These are phyloP conservation scores for Hedychridium roseum DNA, from an alignment of 2,888 invertebrate genomes.

Conservation along the genomic window DNA sequence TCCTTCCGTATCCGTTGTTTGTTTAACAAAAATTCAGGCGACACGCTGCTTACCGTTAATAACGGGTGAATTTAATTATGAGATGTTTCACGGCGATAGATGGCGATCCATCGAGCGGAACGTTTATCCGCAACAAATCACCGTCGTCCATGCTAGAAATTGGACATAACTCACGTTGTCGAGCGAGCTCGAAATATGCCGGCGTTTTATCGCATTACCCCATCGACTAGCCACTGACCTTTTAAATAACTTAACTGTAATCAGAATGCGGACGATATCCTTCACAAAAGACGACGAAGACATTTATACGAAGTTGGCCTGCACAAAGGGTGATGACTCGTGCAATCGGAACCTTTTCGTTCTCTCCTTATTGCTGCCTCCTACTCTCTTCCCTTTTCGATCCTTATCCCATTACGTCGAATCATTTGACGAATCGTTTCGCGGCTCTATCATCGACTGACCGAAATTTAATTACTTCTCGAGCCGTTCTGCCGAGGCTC, in stretches of 20 bases:
- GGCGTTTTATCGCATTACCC: slow-evolving; percentile 12
- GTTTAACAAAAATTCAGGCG: no score
- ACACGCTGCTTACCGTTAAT: slow-evolving; percentile 21
- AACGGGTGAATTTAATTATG: slow-evolving; percentile 24
- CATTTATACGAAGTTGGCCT: slow-evolving; percentile 12
- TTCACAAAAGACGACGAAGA: slow-evolving; percentile 5
- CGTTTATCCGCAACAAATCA: slow-evolving; percentile 10
- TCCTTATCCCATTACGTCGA: no score
- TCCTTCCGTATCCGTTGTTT: no score
- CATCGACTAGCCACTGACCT: slow-evolving; percentile 19
- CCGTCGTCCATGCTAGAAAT: slow-evolving; percentile 10
- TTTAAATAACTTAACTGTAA: slow-evolving; percentile 26
- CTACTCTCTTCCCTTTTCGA: slow-evolving; percentile 11
- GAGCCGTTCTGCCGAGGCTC: slow-evolving; percentile 7
- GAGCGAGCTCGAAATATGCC: slow-evolving; percentile 9
- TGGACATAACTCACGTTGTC: slow-evolving; percentile 19
- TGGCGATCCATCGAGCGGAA: slow-evolving; percentile 2
- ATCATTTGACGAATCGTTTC: no score
- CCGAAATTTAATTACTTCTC: slow-evolving; percentile 23
- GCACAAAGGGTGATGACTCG: slow-evolving; percentile 27
- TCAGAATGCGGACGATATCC: slow-evolving; percentile 14
- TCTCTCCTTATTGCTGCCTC: slow-evolving; percentile 9
- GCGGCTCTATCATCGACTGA: slow-evolving; percentile 8
- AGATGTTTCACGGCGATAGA: slow-evolving; percentile 14
- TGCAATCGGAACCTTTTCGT: slow-evolving; percentile 1